Evolutionary conservation across 2,113 vertebrate genomes (phyloP).

Genomic region (Trichechus manatus): DNA sequence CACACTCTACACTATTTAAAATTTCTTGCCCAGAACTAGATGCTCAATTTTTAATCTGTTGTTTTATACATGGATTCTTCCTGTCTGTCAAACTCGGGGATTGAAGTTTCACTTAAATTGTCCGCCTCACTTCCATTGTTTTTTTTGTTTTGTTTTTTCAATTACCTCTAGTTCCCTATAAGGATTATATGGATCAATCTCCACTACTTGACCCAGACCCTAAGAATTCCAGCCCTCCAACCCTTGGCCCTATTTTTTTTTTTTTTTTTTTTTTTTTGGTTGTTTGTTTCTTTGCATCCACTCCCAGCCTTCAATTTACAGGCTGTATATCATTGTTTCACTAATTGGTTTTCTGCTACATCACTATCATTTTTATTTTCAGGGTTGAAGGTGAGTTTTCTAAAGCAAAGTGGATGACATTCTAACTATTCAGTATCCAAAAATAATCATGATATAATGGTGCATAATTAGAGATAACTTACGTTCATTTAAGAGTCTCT

Average conservation of each 20-base stretch:
- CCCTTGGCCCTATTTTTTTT: neutral
- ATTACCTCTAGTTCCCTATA: neutral
- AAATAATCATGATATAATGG: neutral
- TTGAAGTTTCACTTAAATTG: neutral
- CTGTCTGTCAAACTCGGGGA: neutral
- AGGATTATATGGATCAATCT: neutral
- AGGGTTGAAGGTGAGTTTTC: neutral
- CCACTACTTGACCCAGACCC: neutral
- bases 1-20: neutral
- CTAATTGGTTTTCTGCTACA: neutral
- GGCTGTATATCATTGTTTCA: neutral
- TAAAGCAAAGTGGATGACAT: neutral
- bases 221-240: neutral
- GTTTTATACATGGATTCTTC: neutral
- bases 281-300: neutral
- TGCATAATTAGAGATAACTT: no score
- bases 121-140: neutral
- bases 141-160: neutral
- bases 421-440: neutral
- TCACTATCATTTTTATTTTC: neutral
- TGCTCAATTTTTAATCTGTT: neutral
- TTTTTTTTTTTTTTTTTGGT: neutral
- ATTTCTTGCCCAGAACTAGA: neutral
- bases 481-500: no score
- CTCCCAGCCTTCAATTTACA: neutral